These are phyloP conservation scores for Onchidella celtica DNA, from an alignment of 2,888 invertebrate species.

Conservation along the genomic window DNA sequence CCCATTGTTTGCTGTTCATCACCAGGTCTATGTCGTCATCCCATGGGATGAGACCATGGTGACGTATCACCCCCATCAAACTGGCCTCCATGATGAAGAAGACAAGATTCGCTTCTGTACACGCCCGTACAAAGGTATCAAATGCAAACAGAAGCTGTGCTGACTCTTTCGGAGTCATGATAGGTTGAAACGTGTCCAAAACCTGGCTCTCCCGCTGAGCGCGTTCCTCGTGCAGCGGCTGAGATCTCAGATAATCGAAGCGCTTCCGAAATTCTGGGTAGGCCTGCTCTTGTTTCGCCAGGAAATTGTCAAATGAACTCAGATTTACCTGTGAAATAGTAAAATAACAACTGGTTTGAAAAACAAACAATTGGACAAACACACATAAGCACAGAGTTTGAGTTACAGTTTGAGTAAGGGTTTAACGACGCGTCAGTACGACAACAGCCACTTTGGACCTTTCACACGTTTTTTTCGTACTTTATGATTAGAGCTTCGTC, in stretches of 20 bases:
- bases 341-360: not conserved
- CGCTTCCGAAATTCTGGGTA: conserved; percentile 35
- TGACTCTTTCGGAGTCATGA: conserved; percentile 42
- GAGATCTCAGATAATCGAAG: not conserved
- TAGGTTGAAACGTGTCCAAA: conserved; percentile 44
- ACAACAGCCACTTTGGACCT: no score
- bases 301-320: not conserved
- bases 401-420: no score
- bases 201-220: not conserved
- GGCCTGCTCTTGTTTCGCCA: not conserved
- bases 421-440: no score
- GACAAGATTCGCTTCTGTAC: conserved; percentile 19
- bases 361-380: not conserved
- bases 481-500: no score
- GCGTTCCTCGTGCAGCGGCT: not conserved
- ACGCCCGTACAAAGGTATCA: conserved; percentile 40
- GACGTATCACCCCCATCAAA: conserved; percentile 52
- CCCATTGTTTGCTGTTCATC: conserved; percentile 55
- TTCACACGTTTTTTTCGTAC: no score
- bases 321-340: conserved; percentile 34
- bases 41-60: conserved; percentile 67
- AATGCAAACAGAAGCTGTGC: conserved; percentile 46
- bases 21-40: conserved; percentile 65
- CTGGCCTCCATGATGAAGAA: conserved; percentile 49
- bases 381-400: no score